Conservation (phyloP, 2,888 invertebrate genomes). For the Amorpha juglandis region DNA sequence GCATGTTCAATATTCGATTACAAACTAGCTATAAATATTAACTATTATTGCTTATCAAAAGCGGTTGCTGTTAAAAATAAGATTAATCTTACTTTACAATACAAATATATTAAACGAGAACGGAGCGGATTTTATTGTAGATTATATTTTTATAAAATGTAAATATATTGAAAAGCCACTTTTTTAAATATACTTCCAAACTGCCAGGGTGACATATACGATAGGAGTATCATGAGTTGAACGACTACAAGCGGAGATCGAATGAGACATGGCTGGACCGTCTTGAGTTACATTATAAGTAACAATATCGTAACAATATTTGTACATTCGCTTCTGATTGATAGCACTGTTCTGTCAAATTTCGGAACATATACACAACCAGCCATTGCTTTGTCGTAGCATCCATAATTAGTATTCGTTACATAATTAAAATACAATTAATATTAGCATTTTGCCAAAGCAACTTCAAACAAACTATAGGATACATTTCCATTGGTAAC, state of each 20-base stretch:
- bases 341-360: slow-evolving; percentile 68
- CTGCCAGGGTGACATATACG: slow-evolving; percentile 64
- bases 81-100: slow-evolving; percentile 57
- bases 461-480: slow-evolving; percentile 15
- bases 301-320: slow-evolving; percentile 57
- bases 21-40: slow-evolving; percentile 59
- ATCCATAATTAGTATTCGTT: slow-evolving; percentile 47
- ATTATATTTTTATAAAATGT: slow-evolving; percentile 56
- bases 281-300: slow-evolving; percentile 55
- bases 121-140: slow-evolving; percentile 60
- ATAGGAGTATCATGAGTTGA: slow-evolving; percentile 47
- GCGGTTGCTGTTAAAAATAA: slow-evolving; percentile 56
- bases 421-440: slow-evolving; percentile 44
- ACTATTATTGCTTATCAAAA: slow-evolving; percentile 65
- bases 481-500: slow-evolving; percentile 14
- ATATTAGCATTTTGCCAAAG: slow-evolving; percentile 27
- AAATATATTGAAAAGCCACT: slow-evolving; percentile 54
- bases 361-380: slow-evolving; percentile 47
- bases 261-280: slow-evolving; percentile 77
- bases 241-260: slow-evolving; percentile 78
- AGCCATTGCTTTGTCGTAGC: slow-evolving; percentile 50
- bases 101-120: slow-evolving; percentile 58
- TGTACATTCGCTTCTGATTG: slow-evolving; percentile 77
- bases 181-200: slow-evolving; percentile 49
- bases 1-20: slow-evolving; percentile 52